Percentiles rank a stretch among this genome's conserved stretches.
Conservation (phyloP, 2,113 vertebrate genomes). For the Eudorcas thomsonii region DNA sequence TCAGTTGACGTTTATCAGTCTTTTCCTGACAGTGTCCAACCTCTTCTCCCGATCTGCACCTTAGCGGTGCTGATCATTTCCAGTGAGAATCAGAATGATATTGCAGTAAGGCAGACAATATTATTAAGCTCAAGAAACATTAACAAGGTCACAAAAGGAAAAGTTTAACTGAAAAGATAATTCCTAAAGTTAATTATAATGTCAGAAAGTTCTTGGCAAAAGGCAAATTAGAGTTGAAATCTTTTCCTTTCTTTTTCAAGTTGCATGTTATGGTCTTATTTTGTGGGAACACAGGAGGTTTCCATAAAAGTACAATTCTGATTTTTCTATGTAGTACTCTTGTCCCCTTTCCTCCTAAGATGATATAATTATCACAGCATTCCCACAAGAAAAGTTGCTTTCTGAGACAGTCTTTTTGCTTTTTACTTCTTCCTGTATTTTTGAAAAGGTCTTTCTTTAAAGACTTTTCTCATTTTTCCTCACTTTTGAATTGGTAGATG, state of each 20-base stretch:
- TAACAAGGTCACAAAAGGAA: not conserved
- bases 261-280: not conserved
- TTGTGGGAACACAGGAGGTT: not conserved
- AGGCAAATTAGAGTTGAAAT: not conserved
- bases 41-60: not conserved
- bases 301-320: not conserved
- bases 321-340: not conserved
- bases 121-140: not conserved
- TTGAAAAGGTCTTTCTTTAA: conserved; percentile 36
- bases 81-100: not conserved
- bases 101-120: not conserved
- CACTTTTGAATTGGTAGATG: conserved; percentile 4
- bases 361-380: not conserved
- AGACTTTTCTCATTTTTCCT: not conserved
- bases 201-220: conserved; percentile 23
- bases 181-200: not conserved
- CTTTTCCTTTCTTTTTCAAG: not conserved
- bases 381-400: not conserved
- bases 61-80: not conserved
- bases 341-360: not conserved
- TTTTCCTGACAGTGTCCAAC: not conserved
- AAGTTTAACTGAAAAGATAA: not conserved
- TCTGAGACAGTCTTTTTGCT: not conserved
- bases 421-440: not conserved
- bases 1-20: not conserved